Base-by-base conservation (phyloP, 2,113 vertebrate genomes). In the Sakesphorus luctuosus region DNA sequence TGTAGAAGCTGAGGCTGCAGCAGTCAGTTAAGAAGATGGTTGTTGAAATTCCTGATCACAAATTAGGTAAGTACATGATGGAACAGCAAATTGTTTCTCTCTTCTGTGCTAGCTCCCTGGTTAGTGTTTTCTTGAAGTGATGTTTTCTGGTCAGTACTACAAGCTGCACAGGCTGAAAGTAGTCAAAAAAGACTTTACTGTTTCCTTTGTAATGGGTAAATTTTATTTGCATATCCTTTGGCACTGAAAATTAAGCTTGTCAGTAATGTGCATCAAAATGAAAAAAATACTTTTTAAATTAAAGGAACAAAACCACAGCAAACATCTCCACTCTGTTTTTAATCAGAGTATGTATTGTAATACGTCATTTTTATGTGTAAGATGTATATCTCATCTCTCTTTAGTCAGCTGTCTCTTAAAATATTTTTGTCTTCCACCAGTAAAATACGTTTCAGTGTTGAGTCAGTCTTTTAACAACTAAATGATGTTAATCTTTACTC, bases 1-100 rank as follows among this genome's bases (percentile, higher is more conserved):
- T 92, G 66, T 92, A 77, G 93, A 96, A 93, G 88, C 73, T 79
- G 90, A 90, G 44, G 75, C 83, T 94, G 71, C 76, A 94, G 83
- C 80, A 94, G 2, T 71, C 90, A 94, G 47, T 85, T 85, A 52
- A 94, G 94, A 94, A 91, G 93, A 95, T 90, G 85, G 28, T 77
- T 93, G 28, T 77, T 93, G 79, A 93, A 94, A 96, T 86, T 84
- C 90, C 76, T 86, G 47, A 24, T 63, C 52, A 53, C 29, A 59
- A 53, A 53, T 71, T 43, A 75, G 94, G 94, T 96, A 81, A 90
- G 93, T 96, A 71, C 77, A 19, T 52, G 90, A 50, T 62, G 61
- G 68, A 90, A 75, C n/a, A 77, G 56, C 49, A 90, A 12, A 56
- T 49, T 18, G 19, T 88, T 93, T 74, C 59, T 74, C 38, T 87